Base-by-base conservation (phyloP, 2,797 vertebrate genomes). In the Anabas testudineus region DNA sequence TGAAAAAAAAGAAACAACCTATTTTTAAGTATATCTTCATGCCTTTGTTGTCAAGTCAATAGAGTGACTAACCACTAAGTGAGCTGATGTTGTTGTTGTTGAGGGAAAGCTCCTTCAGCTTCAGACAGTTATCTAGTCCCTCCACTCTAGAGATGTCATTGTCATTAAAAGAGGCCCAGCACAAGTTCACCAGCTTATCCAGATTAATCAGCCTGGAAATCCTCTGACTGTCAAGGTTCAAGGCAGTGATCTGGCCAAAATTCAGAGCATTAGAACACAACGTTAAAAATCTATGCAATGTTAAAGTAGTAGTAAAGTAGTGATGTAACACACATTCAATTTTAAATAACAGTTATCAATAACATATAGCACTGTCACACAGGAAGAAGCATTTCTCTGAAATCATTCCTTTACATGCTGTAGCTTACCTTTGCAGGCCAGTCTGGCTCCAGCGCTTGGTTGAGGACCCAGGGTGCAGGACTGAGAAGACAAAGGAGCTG, bases 101-200 rank as follows among this genome's bases (percentile, higher is more conserved):
- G 13, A 97, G 86, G 5, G 90, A 95, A 62, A 97, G 94, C 75
- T 97, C 96, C 83, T 96, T 91, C 62, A 97, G 88, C 24, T 93
- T 92, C 45, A 80, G 63, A 82, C 95, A 97, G 73, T 76, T 81
- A 14, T 96, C 93, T 21, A 96, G 85, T 26, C 95, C 95, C 78
- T 95, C 94, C 39, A 95, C 90, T 86, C 90, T 93, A 36, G 89
- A 92, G 76, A 97, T 93, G 67, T 94, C 87, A 55, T 96, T 98
- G 79, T 96, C 87, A 83, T 93, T 95, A 80, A 97, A 96, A 1
- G 95, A 96, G 10, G 94, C 95, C 95, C 94, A 96, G 63, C 94
- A 95, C 68, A 97, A 91, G 84, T 96, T 95, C 72, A 95, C 90
- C 68, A 95, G 48, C 61, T 94, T 93, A 74, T 94, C 93, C 72